Conservation (phyloP, 2,888 invertebrate genomes). For the Dasypolia templi region DNA sequence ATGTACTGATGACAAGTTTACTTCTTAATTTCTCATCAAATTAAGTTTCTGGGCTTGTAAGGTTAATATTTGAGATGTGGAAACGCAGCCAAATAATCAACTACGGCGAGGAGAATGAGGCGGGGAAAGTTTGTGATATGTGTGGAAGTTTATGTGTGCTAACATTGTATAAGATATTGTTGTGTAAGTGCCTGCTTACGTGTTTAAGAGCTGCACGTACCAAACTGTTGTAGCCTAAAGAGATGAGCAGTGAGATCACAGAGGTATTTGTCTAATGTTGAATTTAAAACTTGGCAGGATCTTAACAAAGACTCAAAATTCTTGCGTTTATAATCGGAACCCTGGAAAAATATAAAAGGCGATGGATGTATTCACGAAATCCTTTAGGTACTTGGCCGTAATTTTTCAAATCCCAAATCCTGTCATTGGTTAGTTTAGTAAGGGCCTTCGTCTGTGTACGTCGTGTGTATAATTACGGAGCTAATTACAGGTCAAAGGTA, state of each 20-base stretch:
- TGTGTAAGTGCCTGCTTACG: not conserved
- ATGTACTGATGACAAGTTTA: conserved; percentile 42
- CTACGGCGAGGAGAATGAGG: conserved; percentile 5
- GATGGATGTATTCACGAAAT: not conserved
- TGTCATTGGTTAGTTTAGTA: not conserved
- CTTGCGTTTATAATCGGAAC: not conserved
- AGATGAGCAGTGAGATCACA: not conserved
- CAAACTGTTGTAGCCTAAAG: not conserved
- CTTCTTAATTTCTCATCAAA: conserved; percentile 20
- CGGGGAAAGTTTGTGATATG: conserved; percentile 22
- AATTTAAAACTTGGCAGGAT: not conserved
- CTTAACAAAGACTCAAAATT: not conserved
- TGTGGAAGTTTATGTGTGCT: conserved; percentile 24
- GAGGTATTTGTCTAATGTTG: not conserved
- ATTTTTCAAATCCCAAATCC: not conserved
- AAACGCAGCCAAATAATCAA: conserved; percentile 56
- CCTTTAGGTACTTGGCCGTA: not conserved
- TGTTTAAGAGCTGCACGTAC: not conserved
- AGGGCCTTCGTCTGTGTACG: conserved; percentile 21
- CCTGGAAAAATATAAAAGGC: not conserved
- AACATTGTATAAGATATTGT: conserved; percentile 35
- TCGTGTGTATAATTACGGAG: conserved; percentile 59
- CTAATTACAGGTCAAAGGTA: conserved; percentile 66
- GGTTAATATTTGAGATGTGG: conserved; percentile 47
- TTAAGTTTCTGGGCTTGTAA: conserved; percentile 28